phyloP scores from a whole-genome alignment of 2,888 invertebrate genomes.

The Nemapogon koenigi region DNA sequence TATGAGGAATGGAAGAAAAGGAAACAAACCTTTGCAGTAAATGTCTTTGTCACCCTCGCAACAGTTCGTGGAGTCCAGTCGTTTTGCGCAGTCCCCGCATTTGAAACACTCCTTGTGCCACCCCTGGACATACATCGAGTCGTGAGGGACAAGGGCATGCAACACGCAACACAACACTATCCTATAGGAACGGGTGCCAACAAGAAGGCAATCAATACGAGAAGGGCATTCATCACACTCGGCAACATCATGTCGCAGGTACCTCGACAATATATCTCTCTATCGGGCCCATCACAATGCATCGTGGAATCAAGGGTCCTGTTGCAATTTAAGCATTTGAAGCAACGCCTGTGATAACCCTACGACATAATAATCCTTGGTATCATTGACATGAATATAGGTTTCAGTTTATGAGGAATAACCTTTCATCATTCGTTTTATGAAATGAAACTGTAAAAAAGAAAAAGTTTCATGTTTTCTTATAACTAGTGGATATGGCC shows the following conservation, averaged over 20 bases:
- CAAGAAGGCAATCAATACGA: too few species aligned
- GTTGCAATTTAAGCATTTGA: constrained; percentile 86
- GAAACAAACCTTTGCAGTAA: constrained; percentile 90
- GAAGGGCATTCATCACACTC: too few species aligned
- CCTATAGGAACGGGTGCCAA: too few species aligned
- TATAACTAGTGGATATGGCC: too few species aligned
- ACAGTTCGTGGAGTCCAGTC: constrained; percentile 89
- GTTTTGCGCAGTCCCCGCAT: constrained; percentile 86
- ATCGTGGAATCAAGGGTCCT: constrained; percentile 86
- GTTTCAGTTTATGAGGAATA: too few species aligned
- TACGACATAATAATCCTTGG: constrained; percentile 45
- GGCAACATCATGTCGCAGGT: constrained; percentile 38
- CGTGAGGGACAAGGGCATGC: constrained; percentile 43
- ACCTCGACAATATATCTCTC: constrained; percentile 93
- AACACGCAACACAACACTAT: constrained; percentile 13
- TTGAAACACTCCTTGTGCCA: constrained; percentile 96
- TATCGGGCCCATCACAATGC: constrained; percentile 93
- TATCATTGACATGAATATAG: too few species aligned
- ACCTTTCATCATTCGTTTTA: too few species aligned
- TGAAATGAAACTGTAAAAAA: too few species aligned
- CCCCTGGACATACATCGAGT: constrained; percentile 69
- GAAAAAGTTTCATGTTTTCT: too few species aligned
- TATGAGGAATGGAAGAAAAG: constrained; percentile 16
- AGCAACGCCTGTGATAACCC: constrained; percentile 91
- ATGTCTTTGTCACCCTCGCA: constrained; percentile 95